phyloP scores from a whole-genome alignment of 2,888 invertebrate genomes.

The Thalpophila matura region DNA sequence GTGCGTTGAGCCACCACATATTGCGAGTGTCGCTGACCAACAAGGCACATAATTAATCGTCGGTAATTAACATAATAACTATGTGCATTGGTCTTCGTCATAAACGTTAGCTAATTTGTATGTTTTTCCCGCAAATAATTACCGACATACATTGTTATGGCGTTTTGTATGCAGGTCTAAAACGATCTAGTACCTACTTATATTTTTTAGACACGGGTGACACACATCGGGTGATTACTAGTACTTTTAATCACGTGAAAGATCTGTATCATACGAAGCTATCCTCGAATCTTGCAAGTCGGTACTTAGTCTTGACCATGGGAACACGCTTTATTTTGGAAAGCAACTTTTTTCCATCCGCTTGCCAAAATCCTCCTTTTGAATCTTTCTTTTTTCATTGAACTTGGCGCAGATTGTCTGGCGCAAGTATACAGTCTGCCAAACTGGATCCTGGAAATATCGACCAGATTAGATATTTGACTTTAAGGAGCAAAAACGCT shows the following conservation, averaged over 20 bases:
- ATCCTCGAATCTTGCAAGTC: not conserved
- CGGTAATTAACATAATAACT: not conserved
- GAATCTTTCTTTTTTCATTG: too few relatives aligned
- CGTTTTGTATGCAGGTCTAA: slow-evolving; percentile 12
- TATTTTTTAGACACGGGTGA: not conserved
- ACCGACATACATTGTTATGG: slow-evolving; percentile 29
- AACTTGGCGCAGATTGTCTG: not conserved
- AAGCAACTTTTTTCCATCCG: too few relatives aligned
- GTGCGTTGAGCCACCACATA: not conserved
- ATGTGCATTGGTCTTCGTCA: not conserved
- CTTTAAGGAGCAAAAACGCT: not conserved
- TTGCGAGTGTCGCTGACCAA: slow-evolving; percentile 8
- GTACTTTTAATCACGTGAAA: slow-evolving; percentile 8
- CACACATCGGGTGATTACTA: not conserved
- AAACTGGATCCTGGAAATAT: not conserved
- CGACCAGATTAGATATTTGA: not conserved
- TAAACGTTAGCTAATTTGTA: slow-evolving; percentile 17
- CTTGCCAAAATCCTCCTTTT: too few relatives aligned
- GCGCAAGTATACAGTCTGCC: too few relatives aligned
- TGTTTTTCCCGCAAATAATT: slow-evolving; percentile 41
- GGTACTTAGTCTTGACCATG: too few relatives aligned
- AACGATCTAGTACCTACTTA: not conserved
- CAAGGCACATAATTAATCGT: slow-evolving; percentile 5
- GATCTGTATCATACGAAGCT: slow-evolving; percentile 2
- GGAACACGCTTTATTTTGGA: too few relatives aligned